Conservation (phyloP, 1,140 invertebrate species). For the Dendroctonus ponderosae region DNA sequence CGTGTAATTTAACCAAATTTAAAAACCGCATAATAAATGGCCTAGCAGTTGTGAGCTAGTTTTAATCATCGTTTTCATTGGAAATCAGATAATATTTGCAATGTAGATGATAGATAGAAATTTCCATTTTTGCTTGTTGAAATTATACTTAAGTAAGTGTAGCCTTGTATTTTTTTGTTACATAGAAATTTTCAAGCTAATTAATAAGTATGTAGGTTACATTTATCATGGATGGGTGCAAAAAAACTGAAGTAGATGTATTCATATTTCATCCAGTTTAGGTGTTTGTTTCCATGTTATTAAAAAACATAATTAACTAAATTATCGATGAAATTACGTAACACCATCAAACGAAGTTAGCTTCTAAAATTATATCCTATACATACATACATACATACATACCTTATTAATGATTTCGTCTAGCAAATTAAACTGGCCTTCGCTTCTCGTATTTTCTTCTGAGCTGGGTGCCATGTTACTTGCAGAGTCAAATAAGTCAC, state of each 20-base stretch:
- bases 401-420: conserved; percentile 46
- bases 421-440: conserved; percentile 36
- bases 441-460: conserved; percentile 36
- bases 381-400: conserved; percentile 34
- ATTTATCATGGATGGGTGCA: background rate
- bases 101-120: no score
- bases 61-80: no score
- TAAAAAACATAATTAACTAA: no score
- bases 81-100: no score
- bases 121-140: background rate
- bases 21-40: no score
- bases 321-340: background rate
- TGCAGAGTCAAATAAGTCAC: conserved; percentile 42
- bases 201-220: background rate
- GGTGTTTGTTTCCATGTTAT: no score
- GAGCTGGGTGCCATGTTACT: conserved; percentile 47
- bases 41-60: no score
- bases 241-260: background rate
- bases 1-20: no score
- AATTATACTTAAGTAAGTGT: background rate
- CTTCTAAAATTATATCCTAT: background rate
- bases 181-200: background rate
- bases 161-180: background rate
- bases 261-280: no score
- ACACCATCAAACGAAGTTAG: background rate